Percentiles rank a stretch among this genome's conserved stretches.
These are phyloP conservation scores for Onychomys arenicola DNA, from an alignment of 2,797 vertebrate genomes.

Conservation along the genomic window DNA sequence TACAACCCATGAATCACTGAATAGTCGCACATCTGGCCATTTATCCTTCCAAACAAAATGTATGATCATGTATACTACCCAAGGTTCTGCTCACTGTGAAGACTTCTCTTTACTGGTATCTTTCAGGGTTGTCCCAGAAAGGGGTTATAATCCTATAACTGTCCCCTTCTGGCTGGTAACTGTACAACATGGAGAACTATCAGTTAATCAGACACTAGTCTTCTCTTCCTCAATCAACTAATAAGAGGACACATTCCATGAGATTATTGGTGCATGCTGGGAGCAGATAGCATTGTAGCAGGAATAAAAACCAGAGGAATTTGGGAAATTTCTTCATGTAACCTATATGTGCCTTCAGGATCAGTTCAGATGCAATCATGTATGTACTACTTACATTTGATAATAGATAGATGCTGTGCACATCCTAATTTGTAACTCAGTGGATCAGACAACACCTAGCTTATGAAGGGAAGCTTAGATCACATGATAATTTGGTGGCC, in stretches of 20 bases:
- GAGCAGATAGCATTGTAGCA: background rate
- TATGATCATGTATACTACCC: background rate
- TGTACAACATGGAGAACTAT: background rate
- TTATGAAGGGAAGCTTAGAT: background rate
- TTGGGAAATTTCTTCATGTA: background rate
- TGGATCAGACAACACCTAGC: background rate
- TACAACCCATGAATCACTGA: background rate
- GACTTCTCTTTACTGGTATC: background rate
- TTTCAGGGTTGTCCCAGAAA: background rate
- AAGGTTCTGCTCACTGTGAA: background rate
- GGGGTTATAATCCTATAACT: background rate
- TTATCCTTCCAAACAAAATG: background rate
- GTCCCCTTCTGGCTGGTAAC: background rate
- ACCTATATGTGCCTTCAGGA: background rate
- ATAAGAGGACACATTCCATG: background rate
- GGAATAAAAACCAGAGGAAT: background rate
- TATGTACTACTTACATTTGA: background rate
- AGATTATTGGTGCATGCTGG: background rate
- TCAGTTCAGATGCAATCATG: background rate
- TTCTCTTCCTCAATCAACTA: background rate
- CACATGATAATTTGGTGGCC: background rate
- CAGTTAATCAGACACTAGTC: background rate
- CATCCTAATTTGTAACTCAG: background rate
- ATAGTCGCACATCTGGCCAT: background rate
- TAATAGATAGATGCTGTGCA: background rate